Evolutionary conservation across 64 coral and sea anemone genomes (phyloP), one percentile per base, ranked within the genome.

Genomic region (Montipora capricornis): DNA sequence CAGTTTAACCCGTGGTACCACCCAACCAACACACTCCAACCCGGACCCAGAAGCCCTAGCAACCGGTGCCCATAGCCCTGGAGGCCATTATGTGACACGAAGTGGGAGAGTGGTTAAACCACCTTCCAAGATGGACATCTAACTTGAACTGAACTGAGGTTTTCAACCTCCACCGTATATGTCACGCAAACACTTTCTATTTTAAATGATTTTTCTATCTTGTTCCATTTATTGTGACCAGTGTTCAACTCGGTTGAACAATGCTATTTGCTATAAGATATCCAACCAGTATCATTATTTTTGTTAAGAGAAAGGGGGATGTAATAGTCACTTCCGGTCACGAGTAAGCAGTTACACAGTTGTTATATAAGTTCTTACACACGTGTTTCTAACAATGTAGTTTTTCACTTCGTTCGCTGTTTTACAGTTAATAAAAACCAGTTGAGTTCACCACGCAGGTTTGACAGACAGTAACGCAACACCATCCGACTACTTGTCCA

Each of bases 21-120:
- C 3, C 11, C 61, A 66, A 12, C 61, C 61, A 66, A 13, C 15
- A 7, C 2, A 10, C 14, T 53, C 6, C 19, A 26, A 26, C 24
- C 24, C 0, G 24, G 24, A 26, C 0, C 24, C 24, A 26, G 24
- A 26, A 26, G 24, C 24, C 24, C 24, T 26, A 26, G 24, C 0
- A 26, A 26, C 24, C 24, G 0, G 24, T 26, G 16, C 74, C 76
- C 26, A 3, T 17, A 45, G 49, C 10, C 15, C 29, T 9, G 20
- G 22, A 37, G 24, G 51, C 2, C 87, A 57, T 22, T 89, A 66
- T 78, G 57, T 89, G 59, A 57, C 87, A 66, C n/a, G 73, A 29
- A 76, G 76, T 60, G 87, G 87, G 24, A 89, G 74, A 75, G 59
- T 51, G 26, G 74, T 78, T 45, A 89, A 89, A 14, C 48, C 87